Conservation (phyloP, 2,797 vertebrate species). For the Liasis olivaceus region DNA sequence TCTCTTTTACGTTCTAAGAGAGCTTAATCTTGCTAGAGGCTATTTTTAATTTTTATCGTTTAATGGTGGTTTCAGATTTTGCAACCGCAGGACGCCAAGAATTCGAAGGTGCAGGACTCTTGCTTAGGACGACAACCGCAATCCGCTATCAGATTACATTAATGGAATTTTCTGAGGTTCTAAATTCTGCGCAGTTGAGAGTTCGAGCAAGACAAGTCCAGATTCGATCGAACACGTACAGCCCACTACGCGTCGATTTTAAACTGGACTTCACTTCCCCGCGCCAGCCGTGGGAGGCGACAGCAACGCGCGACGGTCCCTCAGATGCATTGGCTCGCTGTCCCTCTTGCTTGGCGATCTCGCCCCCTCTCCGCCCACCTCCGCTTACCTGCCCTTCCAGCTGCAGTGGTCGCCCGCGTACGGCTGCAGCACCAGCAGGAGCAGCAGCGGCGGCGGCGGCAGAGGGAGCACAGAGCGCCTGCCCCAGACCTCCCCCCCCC, state of each 20-base stretch:
- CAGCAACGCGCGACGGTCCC: too few relatives aligned
- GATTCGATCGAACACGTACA: too few relatives aligned
- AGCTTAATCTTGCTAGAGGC: neutral
- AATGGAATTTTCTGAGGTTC: neutral
- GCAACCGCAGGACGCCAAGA: neutral
- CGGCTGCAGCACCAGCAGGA: neutral
- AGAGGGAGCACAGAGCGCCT: neutral
- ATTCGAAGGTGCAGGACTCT: neutral
- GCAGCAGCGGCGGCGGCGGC: neutral
- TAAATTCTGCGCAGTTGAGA: neutral
- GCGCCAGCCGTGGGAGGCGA: too few relatives aligned
- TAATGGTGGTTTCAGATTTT: neutral
- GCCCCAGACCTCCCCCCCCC: neutral
- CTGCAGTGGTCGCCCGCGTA: constrained; percentile 47
- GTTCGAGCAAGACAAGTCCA: neutral
- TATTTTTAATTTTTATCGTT: neutral
- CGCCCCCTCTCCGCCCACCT: fast-evolving
- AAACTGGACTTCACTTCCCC: too few relatives aligned
- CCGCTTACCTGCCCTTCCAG: constrained; percentile 59
- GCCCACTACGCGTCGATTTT: too few relatives aligned
- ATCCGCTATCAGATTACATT: too few relatives aligned
- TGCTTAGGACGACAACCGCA: neutral
- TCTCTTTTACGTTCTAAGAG: neutral
- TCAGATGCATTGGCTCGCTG: too few relatives aligned
- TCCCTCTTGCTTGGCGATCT: too few relatives aligned